Conservation (phyloP, 2,113 vertebrate genomes). For the Zapornia atra region DNA sequence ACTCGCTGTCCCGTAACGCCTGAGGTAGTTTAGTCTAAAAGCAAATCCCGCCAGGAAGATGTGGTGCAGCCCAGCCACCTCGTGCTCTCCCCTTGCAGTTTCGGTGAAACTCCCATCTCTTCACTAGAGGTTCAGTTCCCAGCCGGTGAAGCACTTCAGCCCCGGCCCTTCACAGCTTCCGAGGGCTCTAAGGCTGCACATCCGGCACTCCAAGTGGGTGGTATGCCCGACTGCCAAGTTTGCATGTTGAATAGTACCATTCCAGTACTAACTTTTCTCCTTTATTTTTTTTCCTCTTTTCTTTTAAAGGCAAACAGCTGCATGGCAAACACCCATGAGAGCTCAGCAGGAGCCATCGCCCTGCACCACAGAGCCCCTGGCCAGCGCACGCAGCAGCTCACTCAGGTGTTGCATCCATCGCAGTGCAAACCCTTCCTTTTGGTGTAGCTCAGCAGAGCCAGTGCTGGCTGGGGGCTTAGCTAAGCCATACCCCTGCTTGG, state of each 20-base stretch:
- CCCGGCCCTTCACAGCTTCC: neutral
- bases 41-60: neutral
- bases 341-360: neutral
- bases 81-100: neutral
- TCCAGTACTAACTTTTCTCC: neutral
- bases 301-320: neutral
- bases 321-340: neutral
- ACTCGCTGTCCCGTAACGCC: neutral
- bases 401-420: neutral
- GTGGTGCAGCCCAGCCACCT: rapidly evolving
- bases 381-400: rapidly evolving
- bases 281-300: no score
- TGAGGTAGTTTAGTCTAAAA: neutral
- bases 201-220: conserved; percentile 26
- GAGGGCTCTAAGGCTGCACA: neutral
- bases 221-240: conserved; percentile 30
- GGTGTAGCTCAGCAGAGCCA: no score
- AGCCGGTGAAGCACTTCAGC: rapidly evolving
- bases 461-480: rapidly evolving
- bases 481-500: neutral
- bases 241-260: neutral
- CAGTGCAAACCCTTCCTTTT: neutral
- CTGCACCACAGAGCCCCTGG: neutral
- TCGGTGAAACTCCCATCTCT: neutral
- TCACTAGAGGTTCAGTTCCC: neutral